These are phyloP conservation scores for Tragelaphus buxtoni DNA, from an alignment of 2,113 vertebrate genomes.

Conservation along the genomic window DNA sequence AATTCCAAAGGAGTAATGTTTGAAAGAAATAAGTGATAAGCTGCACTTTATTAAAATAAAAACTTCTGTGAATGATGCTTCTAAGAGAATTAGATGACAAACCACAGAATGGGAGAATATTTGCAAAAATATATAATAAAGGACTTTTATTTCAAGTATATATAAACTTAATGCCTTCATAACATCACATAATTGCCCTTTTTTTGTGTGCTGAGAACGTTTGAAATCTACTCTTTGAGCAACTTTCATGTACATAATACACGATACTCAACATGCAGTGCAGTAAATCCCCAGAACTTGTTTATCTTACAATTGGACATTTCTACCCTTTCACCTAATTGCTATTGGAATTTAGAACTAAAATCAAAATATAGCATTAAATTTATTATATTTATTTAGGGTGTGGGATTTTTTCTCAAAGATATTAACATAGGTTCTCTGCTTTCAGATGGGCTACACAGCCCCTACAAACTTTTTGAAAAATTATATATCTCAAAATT, in stretches of 20 bases:
- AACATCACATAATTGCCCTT: neutral
- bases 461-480: neutral
- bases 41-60: neutral
- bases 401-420: neutral
- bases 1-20: neutral
- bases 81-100: neutral
- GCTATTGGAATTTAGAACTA: neutral
- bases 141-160: neutral
- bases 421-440: neutral
- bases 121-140: neutral
- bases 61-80: neutral
- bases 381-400: neutral
- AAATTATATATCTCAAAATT: neutral
- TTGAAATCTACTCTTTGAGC: neutral
- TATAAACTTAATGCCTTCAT: neutral
- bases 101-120: neutral
- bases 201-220: neutral
- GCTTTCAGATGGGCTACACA: neutral
- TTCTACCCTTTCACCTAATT: neutral
- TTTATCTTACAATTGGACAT: neutral
- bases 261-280: no score
- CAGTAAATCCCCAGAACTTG: neutral
- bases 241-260: neutral
- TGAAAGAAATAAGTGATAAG: neutral
- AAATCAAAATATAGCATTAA: neutral